Percentiles rank a stretch among this genome's conserved stretches.
Evolutionary conservation across 2,797 vertebrate genomes (phyloP).

Genomic region (Acipenser transmontanus): DNA sequence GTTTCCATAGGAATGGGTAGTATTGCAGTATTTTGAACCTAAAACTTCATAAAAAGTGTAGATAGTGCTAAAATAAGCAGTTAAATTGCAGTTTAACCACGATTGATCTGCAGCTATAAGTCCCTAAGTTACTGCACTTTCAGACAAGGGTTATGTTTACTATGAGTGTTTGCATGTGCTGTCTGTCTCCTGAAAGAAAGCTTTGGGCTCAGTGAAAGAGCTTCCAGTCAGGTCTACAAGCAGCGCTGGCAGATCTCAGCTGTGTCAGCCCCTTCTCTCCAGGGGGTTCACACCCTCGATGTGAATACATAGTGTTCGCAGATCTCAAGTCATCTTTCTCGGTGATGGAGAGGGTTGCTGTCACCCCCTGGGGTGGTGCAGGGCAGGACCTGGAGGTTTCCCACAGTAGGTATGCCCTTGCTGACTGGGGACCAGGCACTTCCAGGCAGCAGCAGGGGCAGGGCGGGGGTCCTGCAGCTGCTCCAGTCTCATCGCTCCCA

Average conservation of each 20-base stretch:
- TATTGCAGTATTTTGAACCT: too few relatives aligned
- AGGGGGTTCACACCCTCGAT: background rate
- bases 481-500: conserved; percentile 57
- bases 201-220: too few relatives aligned
- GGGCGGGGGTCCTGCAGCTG: conserved; percentile 51
- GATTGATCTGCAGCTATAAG: too few relatives aligned
- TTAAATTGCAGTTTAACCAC: too few relatives aligned
- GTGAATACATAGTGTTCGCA: background rate
- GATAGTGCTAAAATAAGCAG: too few relatives aligned
- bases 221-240: too few relatives aligned
- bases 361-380: background rate
- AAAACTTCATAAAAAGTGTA: too few relatives aligned
- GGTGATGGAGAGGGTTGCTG: background rate
- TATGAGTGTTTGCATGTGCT: too few relatives aligned
- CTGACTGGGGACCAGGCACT: background rate
- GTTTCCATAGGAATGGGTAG: too few relatives aligned
- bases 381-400: background rate
- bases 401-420: background rate
- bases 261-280: background rate
- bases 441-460: conserved; percentile 13
- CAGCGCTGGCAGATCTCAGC: background rate
- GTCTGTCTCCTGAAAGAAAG: too few relatives aligned
- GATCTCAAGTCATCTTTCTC: background rate
- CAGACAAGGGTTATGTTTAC: too few relatives aligned
- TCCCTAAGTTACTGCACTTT: too few relatives aligned